These are phyloP conservation scores for Anthopleura sola DNA, from an alignment of 64 coral and sea anemone species.

Conservation along the genomic window DNA sequence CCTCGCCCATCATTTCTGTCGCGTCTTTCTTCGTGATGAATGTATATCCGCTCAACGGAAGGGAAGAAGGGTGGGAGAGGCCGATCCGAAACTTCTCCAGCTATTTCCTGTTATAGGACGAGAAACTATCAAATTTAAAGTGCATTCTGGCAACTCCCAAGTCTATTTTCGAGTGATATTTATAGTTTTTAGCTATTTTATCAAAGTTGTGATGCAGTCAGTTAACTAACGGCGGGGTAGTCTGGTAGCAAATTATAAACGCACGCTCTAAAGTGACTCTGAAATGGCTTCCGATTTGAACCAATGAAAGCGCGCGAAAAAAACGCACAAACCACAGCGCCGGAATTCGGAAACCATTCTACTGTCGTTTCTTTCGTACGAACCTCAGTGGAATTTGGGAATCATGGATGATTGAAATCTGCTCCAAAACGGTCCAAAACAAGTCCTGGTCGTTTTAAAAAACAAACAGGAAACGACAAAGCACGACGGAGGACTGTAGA, in stretches of 20 bases:
- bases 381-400: not conserved
- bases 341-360: not conserved
- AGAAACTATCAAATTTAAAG: constrained; percentile 4
- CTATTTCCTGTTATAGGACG: not conserved
- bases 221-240: not conserved
- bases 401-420: no score
- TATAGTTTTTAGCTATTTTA: not conserved
- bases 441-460: not conserved
- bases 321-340: not conserved
- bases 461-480: not conserved
- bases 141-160: not conserved
- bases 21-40: not conserved
- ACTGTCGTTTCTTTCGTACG: not conserved
- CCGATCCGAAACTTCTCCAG: not conserved
- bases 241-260: not conserved
- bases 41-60: not conserved
- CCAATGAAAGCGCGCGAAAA: not conserved
- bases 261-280: not conserved
- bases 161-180: not conserved
- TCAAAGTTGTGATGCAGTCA: not conserved
- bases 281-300: not conserved
- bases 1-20: not conserved
- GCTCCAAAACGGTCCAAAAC: no score
- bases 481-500: not conserved
- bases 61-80: not conserved